phyloP scores from a whole-genome alignment of 2,888 invertebrate genomes.

The Netelia fuscicornis region DNA sequence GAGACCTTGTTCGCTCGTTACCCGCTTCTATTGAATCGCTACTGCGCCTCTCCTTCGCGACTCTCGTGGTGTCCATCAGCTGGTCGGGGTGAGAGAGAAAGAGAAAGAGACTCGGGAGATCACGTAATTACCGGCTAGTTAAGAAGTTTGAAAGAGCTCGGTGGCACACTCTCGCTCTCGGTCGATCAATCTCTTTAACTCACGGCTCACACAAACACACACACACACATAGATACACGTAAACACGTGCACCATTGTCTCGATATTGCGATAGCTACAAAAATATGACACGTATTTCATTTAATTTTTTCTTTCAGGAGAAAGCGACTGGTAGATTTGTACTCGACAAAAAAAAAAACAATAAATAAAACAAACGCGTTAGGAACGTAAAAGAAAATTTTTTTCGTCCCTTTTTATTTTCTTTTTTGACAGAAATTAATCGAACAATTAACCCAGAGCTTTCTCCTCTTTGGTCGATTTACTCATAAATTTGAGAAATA shows the following conservation, averaged over 20 bases:
- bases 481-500: no score
- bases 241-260: not conserved
- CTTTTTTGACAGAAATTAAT: no score
- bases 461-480: no score
- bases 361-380: not conserved
- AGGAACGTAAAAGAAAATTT: no score
- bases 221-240: no score
- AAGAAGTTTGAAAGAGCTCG: slow-evolving; percentile 62
- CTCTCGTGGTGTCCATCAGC: slow-evolving; percentile 24
- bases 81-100: not conserved
- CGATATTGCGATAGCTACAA: slow-evolving; percentile 8
- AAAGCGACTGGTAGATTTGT: not conserved
- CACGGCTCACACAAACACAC: slow-evolving; percentile 22
- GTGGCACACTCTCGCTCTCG: slow-evolving; percentile 50
- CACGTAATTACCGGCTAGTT: slow-evolving; percentile 62
- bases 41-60: slow-evolving; percentile 19
- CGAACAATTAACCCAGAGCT: no score
- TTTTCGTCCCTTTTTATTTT: no score
- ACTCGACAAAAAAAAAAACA: not conserved
- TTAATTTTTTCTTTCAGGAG: not conserved
- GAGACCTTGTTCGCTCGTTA: slow-evolving; percentile 25
- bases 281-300: not conserved
- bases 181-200: slow-evolving; percentile 52
- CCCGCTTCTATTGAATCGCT: slow-evolving; percentile 22
- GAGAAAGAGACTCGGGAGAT: slow-evolving; percentile 2